These are phyloP conservation scores for Zoanthus sansibaricus DNA, from an alignment of 92 coral and sea anemone genomes.

Conservation along the genomic window DNA sequence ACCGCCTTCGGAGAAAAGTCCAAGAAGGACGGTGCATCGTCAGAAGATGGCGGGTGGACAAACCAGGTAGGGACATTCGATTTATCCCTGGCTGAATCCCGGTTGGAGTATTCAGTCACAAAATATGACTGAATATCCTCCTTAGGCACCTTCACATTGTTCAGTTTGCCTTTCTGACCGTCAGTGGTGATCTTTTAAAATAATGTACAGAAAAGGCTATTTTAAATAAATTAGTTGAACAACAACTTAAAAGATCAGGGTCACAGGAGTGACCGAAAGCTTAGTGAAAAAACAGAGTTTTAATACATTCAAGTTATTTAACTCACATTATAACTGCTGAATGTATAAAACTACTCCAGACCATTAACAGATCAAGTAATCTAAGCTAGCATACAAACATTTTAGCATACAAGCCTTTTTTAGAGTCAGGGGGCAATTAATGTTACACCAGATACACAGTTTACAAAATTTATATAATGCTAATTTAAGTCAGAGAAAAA, in stretches of 20 bases:
- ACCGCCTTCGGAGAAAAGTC: too few relatives aligned
- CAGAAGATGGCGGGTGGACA: too few relatives aligned
- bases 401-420: slow-evolving; percentile 5
- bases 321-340: slow-evolving; percentile 1
- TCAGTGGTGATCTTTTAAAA: slow-evolving; percentile 33
- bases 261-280: not conserved
- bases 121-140: too few relatives aligned
- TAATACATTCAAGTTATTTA: slow-evolving; percentile 1
- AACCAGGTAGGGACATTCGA: too few relatives aligned
- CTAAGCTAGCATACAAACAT: slow-evolving; percentile 19
- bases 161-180: slow-evolving; percentile 40
- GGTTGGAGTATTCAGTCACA: too few relatives aligned
- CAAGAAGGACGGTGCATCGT: too few relatives aligned
- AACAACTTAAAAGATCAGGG: slow-evolving; percentile 29
- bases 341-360: slow-evolving; percentile 1
- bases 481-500: not conserved
- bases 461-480: not conserved
- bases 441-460: slow-evolving; percentile 2
- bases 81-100: too few relatives aligned
- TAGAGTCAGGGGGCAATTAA: slow-evolving; percentile 4
- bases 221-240: slow-evolving; percentile 26
- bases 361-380: slow-evolving; percentile 21
- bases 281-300: slow-evolving; percentile 3
- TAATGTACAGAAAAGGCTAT: slow-evolving; percentile 14
- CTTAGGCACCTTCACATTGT: slow-evolving; percentile 32